Evolutionary conservation across 2,888 invertebrate genomes (phyloP), one percentile per base, ranked within the genome.

Genomic region (Halocaridina rubra): DNA sequence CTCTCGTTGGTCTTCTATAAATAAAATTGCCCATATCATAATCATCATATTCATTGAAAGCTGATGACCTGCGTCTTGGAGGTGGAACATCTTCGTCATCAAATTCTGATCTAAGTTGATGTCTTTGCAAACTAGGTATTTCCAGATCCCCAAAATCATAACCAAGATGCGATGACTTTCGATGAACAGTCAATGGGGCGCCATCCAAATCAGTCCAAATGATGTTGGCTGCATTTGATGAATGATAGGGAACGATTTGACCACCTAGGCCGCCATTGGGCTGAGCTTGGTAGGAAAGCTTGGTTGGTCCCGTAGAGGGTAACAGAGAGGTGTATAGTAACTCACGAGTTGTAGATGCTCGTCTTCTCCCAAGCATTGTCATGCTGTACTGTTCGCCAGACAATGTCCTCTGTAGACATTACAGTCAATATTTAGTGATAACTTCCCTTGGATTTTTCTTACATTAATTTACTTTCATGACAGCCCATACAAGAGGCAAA

Each of bases 251-350:
- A 2, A 76, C 57, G 4, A 76, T 3, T 24, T 80, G 74, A 61
- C 64, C 74, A 46, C 74, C 74, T 33, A 80, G 57, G 27, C 77
- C 69, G 7, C 77, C 59, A 32, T 77, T 76, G 67, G 24, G 0
- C n/a, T 53, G 59, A 2, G 57, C 79, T 24, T 29, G 3, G 46
- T 81, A 85, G 33, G 81, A 75, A 64, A 87, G 78, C 30, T 53
- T 67, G 39, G 81, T 87, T 27, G 87, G 87, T 4, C 81, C 87
- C 16, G 87, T 72, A 27, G 87, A 79, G 19, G 87, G 87, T 24
- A 87, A 82, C 32, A 87, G 80, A 33, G 84, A 87, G 5, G 87
- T 87, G 85, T 87, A 87, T 57, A 85, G 81, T n/a, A 87, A 57
- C 7, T 79, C 85, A 16, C 72, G 85, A n/a, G 64, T 57, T 7